phyloP scores from a whole-genome alignment of 2,797 vertebrate genomes.

The Otolemur crassicaudatus region DNA sequence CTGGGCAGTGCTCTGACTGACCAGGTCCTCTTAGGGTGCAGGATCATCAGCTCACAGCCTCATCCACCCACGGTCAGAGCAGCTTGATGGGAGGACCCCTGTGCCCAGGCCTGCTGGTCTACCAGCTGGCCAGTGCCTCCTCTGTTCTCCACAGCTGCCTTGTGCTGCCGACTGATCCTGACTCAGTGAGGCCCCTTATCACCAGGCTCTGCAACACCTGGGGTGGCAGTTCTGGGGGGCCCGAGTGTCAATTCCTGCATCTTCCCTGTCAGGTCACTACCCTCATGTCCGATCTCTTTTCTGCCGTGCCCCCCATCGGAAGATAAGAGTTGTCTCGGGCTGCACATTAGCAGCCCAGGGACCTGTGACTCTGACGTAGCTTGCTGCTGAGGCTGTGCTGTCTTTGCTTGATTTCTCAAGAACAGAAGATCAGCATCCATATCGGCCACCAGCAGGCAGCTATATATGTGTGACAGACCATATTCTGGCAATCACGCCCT shows the following conservation, averaged over 20 bases:
- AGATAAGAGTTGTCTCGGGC: too few relatives aligned
- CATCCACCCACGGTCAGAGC: background rate
- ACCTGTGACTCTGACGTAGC: background rate
- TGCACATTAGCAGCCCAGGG: too few relatives aligned
- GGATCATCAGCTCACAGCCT: background rate
- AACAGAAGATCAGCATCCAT: background rate
- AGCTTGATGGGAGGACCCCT: background rate
- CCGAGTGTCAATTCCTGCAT: background rate
- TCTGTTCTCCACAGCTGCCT: slow-evolving; percentile 52
- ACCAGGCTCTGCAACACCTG: slow-evolving; percentile 37
- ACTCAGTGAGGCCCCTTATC: slow-evolving; percentile 38
- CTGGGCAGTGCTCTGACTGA: background rate
- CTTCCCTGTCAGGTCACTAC: slow-evolving; percentile 12
- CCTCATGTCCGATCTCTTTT: background rate
- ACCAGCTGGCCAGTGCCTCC: background rate
- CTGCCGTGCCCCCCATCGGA: too few relatives aligned
- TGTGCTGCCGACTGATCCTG: slow-evolving; percentile 28
- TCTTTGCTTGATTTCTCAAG: background rate
- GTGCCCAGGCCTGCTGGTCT: too few relatives aligned
- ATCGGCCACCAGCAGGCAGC: fast-evolving
- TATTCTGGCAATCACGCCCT: background rate
- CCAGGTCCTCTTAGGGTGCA: background rate
- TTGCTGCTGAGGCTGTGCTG: background rate
- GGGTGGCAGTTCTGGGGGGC: background rate
- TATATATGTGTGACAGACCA: background rate